Conservation (phyloP, 2,113 vertebrate species). For the Synodontis membranacea region DNA sequence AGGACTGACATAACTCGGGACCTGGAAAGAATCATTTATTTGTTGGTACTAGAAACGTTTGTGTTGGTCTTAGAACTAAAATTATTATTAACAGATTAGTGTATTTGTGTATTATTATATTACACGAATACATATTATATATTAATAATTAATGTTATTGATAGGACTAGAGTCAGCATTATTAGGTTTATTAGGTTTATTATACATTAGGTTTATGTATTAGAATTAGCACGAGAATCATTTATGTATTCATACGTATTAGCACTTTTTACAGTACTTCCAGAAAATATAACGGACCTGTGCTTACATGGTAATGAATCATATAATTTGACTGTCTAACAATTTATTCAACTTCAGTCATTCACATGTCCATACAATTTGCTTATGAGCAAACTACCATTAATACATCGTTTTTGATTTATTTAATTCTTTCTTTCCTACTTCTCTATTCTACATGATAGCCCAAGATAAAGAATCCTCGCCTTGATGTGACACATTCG, state of each 20-base stretch:
- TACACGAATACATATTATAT: too few relatives aligned
- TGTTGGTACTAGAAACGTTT: neutral
- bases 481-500: conserved; percentile 47
- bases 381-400: neutral
- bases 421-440: neutral
- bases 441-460: neutral
- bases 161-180: too few relatives aligned
- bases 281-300: neutral
- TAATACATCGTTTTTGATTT: neutral
- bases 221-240: neutral
- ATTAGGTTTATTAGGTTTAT: too few relatives aligned
- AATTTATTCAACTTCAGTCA: neutral
- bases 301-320: neutral
- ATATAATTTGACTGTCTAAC: neutral
- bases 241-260: neutral
- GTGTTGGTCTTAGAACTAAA: neutral
- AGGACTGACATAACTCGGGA: conserved; percentile 61
- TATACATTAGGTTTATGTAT: too few relatives aligned
- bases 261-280: neutral
- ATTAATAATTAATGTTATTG: too few relatives aligned
- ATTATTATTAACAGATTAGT: too few relatives aligned
- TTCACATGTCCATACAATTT: neutral
- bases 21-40: too few relatives aligned
- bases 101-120: too few relatives aligned
- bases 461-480: conserved; percentile 28